Percentiles rank a stretch among this genome's conserved stretches.
Conservation (phyloP, 2,113 vertebrate species). For the Monopterus albus region DNA sequence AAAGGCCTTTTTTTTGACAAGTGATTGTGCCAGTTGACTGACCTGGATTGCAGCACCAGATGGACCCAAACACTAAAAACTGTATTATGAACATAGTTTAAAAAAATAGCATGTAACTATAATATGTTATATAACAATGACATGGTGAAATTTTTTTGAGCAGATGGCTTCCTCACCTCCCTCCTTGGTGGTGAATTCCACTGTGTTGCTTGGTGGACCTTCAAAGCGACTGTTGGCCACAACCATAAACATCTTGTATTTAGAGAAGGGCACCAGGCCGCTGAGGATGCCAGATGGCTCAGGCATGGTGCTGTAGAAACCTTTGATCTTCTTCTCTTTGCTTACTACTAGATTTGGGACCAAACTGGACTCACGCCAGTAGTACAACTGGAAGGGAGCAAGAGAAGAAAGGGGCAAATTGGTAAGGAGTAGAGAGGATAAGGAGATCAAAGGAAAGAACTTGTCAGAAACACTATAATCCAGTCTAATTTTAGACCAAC, state of each 20-base stretch:
- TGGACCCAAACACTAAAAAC: too few species aligned
- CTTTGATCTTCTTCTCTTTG: slow-evolving; percentile 88
- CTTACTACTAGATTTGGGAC: slow-evolving; percentile 89
- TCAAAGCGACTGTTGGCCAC: slow-evolving; percentile 92
- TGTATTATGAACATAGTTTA: too few species aligned
- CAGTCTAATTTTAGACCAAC: too few species aligned
- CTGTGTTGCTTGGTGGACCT: slow-evolving; percentile 88
- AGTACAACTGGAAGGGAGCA: slow-evolving; percentile 88
- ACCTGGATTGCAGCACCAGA: too few species aligned
- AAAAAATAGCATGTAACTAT: too few species aligned
- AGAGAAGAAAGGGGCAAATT: not conserved
- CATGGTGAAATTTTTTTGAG: too few species aligned
- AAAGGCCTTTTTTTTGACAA: too few species aligned
- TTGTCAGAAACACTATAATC: not conserved
- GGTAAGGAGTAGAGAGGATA: slow-evolving; percentile 30
- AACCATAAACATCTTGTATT: slow-evolving; percentile 95
- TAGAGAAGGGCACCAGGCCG: slow-evolving; percentile 91
- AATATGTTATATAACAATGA: too few species aligned
- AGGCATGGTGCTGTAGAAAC: slow-evolving; percentile 84
- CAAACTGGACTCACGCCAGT: slow-evolving; percentile 93
- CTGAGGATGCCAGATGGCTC: slow-evolving; percentile 86
- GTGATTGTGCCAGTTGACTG: too few species aligned
- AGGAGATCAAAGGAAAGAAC: not conserved
- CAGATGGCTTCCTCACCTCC: slow-evolving; percentile 86
- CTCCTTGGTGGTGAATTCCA: slow-evolving; percentile 92